Evolutionary conservation across 23 tunicate genomes (phyloP), one percentile per base, ranked within the genome.

Genomic region (Trididemnum clinides): DNA sequence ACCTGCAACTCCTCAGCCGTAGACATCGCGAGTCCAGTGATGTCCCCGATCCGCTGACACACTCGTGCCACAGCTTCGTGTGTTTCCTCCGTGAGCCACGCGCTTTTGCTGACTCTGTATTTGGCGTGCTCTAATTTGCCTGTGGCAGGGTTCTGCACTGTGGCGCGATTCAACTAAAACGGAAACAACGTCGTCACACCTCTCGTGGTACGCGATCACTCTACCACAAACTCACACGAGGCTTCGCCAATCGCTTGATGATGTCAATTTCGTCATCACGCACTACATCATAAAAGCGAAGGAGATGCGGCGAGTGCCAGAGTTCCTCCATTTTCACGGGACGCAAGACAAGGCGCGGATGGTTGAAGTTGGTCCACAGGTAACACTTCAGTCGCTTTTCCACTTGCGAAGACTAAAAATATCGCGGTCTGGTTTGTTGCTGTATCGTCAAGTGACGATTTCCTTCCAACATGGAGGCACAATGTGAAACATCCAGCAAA

Each of bases 101-200:
- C 99, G 69, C 93, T 91, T 80, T 96, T 96, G 64, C 96, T 92
- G 34, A 96, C 93, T 10, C 99, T 87, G 71, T 96, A 96, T 27
- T 79, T 82, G 22, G 99, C 99, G 51, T 63, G 64, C 39, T 88
- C 94, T 23, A 96, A 78, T 29, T 82, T 81, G 0, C 99, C 99
- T 0, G 99, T 96, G 26, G 64, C 74, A 21, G 99, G 99, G 70
- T 96, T 93, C 49, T 89, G 99, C 10, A 96, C 96, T 0, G 99
- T 96, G 26, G 99, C 99, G 19, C 99, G 77, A 28, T 88, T 74
- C 20, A 96, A 85, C 85, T 85, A 44, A 15, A 33, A 33, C 12
- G 31, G 31, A 69, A 26, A 15, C 54, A 44, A 10, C 15, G 54
- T 44, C 54, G 15, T 7, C 10, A 44, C 10, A 44, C 54, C 54